These are phyloP conservation scores for Acanthaster planci DNA, from an alignment of 35 echinoderm and acorn worm genomes.

Conservation along the genomic window DNA sequence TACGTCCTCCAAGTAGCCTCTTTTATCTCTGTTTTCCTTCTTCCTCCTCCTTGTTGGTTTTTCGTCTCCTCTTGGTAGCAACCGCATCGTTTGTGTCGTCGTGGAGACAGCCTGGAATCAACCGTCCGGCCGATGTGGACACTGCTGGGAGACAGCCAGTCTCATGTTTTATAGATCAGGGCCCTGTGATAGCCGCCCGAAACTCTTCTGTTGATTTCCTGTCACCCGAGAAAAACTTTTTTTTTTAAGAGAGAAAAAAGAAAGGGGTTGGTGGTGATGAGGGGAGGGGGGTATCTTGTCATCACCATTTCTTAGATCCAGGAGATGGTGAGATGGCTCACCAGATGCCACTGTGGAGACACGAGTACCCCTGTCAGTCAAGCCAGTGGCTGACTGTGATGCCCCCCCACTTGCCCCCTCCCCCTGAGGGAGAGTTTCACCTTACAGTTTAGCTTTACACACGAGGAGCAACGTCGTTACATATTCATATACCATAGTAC, in stretches of 20 bases:
- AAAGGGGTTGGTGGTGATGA: too few relatives aligned
- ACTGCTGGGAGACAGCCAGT: conserved; percentile 10
- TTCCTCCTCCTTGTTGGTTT: neutral
- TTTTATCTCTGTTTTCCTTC: too few relatives aligned
- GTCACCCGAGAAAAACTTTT: too few relatives aligned
- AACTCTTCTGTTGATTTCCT: neutral
- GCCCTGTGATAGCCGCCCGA: neutral
- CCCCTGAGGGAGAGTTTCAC: neutral
- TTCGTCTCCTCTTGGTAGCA: neutral
- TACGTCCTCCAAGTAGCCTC: too few relatives aligned
- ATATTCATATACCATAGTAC: conserved; percentile 2
- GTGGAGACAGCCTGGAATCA: neutral
- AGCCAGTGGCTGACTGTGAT: too few relatives aligned
- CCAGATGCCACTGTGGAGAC: too few relatives aligned
- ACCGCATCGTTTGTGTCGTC: conserved; percentile 7
- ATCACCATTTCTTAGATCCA: too few relatives aligned
- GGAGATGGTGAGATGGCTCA: too few relatives aligned
- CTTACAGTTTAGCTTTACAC: neutral
- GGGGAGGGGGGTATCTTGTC: too few relatives aligned
- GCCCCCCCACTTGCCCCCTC: neutral
- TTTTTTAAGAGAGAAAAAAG: too few relatives aligned
- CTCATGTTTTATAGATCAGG: conserved; percentile 31
- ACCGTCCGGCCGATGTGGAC: neutral
- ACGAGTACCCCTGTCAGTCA: too few relatives aligned
- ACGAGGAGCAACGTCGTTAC: neutral